Evolutionary conservation across 2,888 invertebrate genomes (phyloP).

Genomic region (Platycnemis pennipes): DNA sequence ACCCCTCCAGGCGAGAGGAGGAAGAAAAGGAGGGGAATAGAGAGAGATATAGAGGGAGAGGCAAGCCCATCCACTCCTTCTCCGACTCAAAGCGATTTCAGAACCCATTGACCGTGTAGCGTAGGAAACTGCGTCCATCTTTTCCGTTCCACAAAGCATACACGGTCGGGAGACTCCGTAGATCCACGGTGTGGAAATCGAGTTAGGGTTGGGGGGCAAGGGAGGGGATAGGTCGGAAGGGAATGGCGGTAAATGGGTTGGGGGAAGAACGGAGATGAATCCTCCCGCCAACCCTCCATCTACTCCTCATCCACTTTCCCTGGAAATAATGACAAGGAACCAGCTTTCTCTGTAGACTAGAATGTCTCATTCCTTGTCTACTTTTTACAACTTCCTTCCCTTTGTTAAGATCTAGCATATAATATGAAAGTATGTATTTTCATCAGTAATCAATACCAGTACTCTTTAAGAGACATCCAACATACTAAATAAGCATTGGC

Average conservation of each 20-base stretch:
- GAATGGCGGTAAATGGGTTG: background rate
- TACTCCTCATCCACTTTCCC: background rate
- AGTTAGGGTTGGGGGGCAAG: background rate
- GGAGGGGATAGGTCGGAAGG: background rate
- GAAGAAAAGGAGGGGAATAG: background rate
- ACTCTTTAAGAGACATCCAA: too few species aligned
- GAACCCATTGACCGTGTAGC: conserved; percentile 66
- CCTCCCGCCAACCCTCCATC: background rate
- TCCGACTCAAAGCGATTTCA: conserved; percentile 37
- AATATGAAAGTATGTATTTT: too few species aligned
- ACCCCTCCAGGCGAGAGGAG: background rate
- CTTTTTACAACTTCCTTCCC: background rate
- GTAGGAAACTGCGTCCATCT: conserved; percentile 66
- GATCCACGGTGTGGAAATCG: conserved; percentile 55
- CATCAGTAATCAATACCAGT: too few species aligned
- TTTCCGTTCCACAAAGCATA: conserved; percentile 63
- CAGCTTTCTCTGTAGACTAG: background rate
- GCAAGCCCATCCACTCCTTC: background rate
- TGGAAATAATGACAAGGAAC: background rate
- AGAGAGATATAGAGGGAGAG: background rate
- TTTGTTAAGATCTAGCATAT: too few species aligned
- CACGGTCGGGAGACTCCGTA: conserved; percentile 49
- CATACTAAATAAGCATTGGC: too few species aligned
- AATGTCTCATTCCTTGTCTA: background rate
- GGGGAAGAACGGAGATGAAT: background rate